Base-by-base conservation (phyloP, 53 echinoderm and acorn worm species). In the Zoroaster sp. region DNA sequence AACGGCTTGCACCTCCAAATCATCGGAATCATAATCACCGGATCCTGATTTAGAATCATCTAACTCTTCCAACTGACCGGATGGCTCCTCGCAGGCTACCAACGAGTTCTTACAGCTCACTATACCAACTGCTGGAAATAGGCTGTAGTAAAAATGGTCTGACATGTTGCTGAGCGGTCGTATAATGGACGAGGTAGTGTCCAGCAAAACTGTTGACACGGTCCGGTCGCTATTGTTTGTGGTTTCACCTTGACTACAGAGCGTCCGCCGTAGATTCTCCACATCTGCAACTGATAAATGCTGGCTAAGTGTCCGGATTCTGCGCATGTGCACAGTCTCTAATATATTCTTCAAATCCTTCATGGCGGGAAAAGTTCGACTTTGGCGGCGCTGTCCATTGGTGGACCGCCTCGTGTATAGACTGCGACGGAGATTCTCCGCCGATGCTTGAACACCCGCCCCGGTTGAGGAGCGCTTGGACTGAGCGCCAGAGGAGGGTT, bases 91-190 rank as follows among this genome's bases (percentile, higher is more conserved):
- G 63, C 71, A 78, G 7, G 35, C 79, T 8, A 89, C 89, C 23
- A 79, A 54, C 11, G 79, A 69, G 49, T 78, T 77, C 49, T 87
- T 55, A 31, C 87, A 47, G 76, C 73, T 86, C 0, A 73, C 71
- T 5, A 77, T 42, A 75, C 78, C 88, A 1, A 30, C 78, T 44
- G 94, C 87, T 0, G 94, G 96, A 46, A 96, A 96, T 25, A 96
- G 44, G 77, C 96, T 96, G 68, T 96, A 96, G 72, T 96, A 96
- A 59, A 96, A 96, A 74, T 96, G 94, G 20, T 94, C 94, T 14
- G 93, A 93, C 51, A 96, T 92, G 74, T 92, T 90, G 68, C 96
- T 96, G 49, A 89, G 68, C 0, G 94, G 94, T 83, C 96, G 88
- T 46, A 96, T 89, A 41, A 88, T 87, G 10, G 96, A 92, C 36